Conservation (phyloP, 1,140 invertebrate species). For the Drosophila eugracilis region DNA sequence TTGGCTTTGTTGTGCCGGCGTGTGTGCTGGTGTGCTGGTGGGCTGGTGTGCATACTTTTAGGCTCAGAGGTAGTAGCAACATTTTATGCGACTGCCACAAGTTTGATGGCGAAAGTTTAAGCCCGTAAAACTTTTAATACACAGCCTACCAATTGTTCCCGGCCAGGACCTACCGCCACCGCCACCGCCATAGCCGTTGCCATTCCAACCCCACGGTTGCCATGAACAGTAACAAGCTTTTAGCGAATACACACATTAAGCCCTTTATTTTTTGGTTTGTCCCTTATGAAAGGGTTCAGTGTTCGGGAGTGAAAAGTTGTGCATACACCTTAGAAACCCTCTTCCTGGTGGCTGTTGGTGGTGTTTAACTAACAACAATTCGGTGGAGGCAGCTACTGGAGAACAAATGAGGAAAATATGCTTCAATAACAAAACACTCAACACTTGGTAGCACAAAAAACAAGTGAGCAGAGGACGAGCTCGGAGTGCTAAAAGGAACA, state of each 20-base stretch:
- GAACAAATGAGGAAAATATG: constrained; percentile 73
- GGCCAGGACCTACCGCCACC: too few species aligned
- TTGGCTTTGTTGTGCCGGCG: constrained; percentile 61
- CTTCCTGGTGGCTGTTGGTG: constrained; percentile 13
- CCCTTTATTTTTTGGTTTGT: constrained; percentile 43
- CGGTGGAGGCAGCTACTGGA: constrained; percentile 35
- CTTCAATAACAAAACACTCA: constrained; percentile 83
- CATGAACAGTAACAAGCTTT: constrained; percentile 55
- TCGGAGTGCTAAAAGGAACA: constrained; percentile 59
- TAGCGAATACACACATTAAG: constrained; percentile 71
- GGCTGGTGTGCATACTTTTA: constrained; percentile 67
- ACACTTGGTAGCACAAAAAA: constrained; percentile 53
- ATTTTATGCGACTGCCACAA: constrained; percentile 59
- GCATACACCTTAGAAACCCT: constrained; percentile 21
- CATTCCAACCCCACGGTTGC: constrained; percentile 18
- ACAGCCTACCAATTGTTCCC: constrained; percentile 58
- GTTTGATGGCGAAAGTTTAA: constrained; percentile 66
- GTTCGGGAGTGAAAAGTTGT: constrained; percentile 30
- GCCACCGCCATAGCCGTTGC: too few species aligned
- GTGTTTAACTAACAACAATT: constrained; percentile 41
- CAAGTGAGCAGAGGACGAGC: constrained; percentile 33
- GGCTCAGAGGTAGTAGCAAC: constrained; percentile 61
- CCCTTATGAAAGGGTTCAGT: constrained; percentile 43
- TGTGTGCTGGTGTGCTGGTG: constrained; percentile 5
- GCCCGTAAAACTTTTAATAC: constrained; percentile 78